Evolutionary conservation across 2,113 vertebrate genomes (phyloP), one percentile per base, ranked within the genome.

Genomic region (Empidonax alnorum): DNA sequence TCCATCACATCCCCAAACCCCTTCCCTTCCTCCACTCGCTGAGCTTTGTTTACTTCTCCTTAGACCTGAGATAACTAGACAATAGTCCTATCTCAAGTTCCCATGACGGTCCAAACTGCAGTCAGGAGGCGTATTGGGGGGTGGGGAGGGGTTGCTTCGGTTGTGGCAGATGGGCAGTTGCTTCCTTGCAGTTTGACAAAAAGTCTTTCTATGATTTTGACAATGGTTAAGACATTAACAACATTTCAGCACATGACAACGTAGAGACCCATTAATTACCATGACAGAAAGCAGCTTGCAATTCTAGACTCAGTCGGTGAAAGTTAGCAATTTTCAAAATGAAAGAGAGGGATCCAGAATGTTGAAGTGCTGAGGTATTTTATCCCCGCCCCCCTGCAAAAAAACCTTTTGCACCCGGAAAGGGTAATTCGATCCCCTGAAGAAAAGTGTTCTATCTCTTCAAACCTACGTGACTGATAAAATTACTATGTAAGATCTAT

Each of bases 391-490:
- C 39, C 39, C 39, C 39, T 12, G 5, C 39, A 41, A 41, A 41
- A 41, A 41, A 44, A 28, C 21, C 12, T 72, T 89, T 58, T 28
- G 41, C 6, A 55, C 3, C 7, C 42, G 12, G 13, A 58, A 72
- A 79, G 15, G 9, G 4, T 83, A 9, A 59, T 66, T 37, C 75
- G 9, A 19, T 65, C 18, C 33, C 7, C 24, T 90, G 20, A 61
- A 37, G 53, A 31, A 59, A 66, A 59, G 8, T 50, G 13, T 10
- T 47, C 0, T 2, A 19, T 68, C 7, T 62, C 5, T 72, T 75
- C 13, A 63, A 56, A 12, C 10, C 8, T 10, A 35, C 0, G 0
- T 35, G 37, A 52, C 50, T 35, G 17, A 21, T 53, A 52, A 59
- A 50, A 77, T 47, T 65, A 37, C 35, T 82, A 12, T 13, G 49